These are phyloP conservation scores for Rhogogaster chlorosoma DNA, from an alignment of 2,888 invertebrate species.

Conservation along the genomic window DNA sequence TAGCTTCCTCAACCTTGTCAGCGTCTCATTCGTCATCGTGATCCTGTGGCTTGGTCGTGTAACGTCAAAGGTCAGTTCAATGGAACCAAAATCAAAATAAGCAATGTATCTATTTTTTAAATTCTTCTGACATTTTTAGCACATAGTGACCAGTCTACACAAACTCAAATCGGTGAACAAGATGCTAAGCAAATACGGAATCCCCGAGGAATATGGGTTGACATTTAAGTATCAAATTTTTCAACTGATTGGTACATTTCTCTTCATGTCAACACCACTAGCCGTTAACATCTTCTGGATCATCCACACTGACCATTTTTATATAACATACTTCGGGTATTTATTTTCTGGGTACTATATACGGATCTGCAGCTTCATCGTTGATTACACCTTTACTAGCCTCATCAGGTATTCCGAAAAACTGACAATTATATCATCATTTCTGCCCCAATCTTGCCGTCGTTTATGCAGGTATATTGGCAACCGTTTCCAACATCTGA, in stretches of 20 bases:
- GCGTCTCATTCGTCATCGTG: not conserved
- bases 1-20: not conserved
- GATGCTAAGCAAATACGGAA: not conserved
- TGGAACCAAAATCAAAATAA: not conserved
- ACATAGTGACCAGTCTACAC: not conserved
- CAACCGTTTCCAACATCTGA: constrained; percentile 17
- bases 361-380: constrained; percentile 50
- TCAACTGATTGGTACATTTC: not conserved
- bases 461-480: constrained; percentile 13
- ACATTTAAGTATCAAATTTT: not conserved
- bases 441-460: not conserved
- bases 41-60: not conserved
- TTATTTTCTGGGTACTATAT: constrained; percentile 54
- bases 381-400: constrained; percentile 57
- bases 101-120: not conserved
- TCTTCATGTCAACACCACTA: not conserved
- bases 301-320: not conserved
- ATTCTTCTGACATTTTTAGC: not conserved
- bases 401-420: constrained; percentile 60
- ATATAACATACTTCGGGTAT: not conserved
- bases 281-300: not conserved
- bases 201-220: constrained; percentile 6
- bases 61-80: not conserved
- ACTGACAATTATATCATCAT: not conserved
- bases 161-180: not conserved